A percentile compares a stretch with the other conserved stretches of the same genome.
Evolutionary conservation across 2,113 vertebrate genomes (phyloP).

Genomic region (Sphyrna mokarran): DNA sequence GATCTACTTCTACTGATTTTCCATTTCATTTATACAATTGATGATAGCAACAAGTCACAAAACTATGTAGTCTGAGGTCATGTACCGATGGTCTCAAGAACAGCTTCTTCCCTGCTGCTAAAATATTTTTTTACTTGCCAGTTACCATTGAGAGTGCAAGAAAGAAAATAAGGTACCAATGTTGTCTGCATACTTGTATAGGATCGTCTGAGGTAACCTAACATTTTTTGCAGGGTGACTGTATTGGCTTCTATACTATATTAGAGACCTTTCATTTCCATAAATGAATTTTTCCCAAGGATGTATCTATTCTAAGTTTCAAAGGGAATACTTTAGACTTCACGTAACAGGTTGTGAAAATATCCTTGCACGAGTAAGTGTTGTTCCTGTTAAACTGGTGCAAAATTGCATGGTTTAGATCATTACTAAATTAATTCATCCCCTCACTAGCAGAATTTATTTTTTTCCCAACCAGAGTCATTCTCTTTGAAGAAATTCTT

Average conservation of each 20-base stretch:
- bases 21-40: neutral
- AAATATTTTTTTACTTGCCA: neutral
- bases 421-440: neutral
- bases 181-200: neutral
- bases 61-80: neutral
- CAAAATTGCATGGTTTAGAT: neutral
- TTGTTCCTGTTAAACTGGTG: neutral
- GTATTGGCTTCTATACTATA: neutral
- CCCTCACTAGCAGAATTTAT: neutral
- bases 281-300: slow-evolving; percentile 14
- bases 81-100: no score
- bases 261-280: neutral
- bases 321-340: neutral
- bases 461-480: neutral
- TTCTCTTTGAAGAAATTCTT: neutral
- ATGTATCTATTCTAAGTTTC: neutral
- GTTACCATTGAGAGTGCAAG: neutral
- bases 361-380: neutral
- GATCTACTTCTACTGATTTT: neutral
- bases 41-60: neutral
- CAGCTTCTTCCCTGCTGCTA: no score
- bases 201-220: neutral
- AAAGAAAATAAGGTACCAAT: neutral
- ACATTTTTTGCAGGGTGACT: neutral
- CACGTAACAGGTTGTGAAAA: neutral